A percentile compares a stretch with the other conserved stretches of the same genome.
phyloP scores from a whole-genome alignment of 2,888 invertebrate species.

The Machimus rusticus region DNA sequence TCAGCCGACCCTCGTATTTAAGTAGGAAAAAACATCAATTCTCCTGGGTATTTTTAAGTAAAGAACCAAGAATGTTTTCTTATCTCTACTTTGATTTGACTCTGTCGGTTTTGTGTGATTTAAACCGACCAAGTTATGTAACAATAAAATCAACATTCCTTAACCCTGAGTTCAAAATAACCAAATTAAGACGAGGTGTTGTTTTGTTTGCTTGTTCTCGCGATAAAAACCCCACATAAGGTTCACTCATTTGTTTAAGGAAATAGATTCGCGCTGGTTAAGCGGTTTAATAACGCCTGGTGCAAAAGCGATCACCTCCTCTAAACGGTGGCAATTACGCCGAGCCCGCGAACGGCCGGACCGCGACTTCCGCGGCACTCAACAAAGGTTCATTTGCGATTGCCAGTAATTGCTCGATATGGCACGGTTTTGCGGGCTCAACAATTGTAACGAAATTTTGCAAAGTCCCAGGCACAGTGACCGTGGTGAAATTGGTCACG shows the following conservation, averaged over 20 bases:
- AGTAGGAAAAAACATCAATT: too few relatives aligned
- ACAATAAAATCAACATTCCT: background rate
- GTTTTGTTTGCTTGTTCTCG: background rate
- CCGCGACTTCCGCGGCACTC: background rate
- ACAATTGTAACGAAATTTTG: background rate
- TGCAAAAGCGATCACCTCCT: background rate
- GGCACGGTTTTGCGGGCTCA: background rate
- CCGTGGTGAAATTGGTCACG: constrained; percentile 20
- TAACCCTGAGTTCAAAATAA: background rate
- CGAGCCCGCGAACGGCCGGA: background rate
- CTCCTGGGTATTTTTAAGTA: background rate
- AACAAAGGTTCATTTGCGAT: background rate
- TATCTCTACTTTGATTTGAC: background rate
- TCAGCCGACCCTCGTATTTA: too few relatives aligned
- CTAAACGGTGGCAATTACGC: background rate
- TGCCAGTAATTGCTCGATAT: background rate
- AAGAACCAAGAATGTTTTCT: background rate
- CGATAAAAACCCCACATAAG: background rate
- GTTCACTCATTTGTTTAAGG: background rate
- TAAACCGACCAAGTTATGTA: background rate
- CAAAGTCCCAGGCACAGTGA: background rate
- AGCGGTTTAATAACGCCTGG: background rate
- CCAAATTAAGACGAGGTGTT: background rate
- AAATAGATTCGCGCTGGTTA: background rate
- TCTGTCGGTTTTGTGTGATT: background rate